Evolutionary conservation across 2,113 vertebrate species (phyloP).

Genomic region (Sphaerodactylus townsendi): DNA sequence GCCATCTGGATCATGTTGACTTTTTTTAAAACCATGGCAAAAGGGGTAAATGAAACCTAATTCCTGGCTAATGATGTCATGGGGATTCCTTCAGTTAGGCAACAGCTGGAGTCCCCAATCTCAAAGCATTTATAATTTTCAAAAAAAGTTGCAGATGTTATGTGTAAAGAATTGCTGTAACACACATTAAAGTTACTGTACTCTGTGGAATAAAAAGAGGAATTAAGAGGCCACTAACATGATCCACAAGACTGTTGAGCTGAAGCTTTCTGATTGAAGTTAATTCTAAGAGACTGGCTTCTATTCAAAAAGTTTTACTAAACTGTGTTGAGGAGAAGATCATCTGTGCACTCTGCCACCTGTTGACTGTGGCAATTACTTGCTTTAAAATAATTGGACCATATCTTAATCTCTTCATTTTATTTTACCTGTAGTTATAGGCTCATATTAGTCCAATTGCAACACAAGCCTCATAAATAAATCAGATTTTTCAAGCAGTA

Average conservation of each 20-base stretch:
- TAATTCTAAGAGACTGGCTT: neutral
- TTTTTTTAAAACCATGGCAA: conserved; percentile 54
- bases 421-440: neutral
- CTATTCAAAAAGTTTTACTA: neutral
- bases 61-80: conserved; percentile 71
- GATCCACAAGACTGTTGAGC: neutral
- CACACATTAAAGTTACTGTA: conserved; percentile 52
- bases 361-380: neutral
- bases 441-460: neutral
- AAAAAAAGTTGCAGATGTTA: conserved; percentile 56
- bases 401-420: neutral
- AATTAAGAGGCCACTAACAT: neutral
- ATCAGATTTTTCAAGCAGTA: neutral
- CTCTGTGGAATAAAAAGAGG: conserved; percentile 18
- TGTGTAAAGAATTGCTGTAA: conserved; percentile 29
- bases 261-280: neutral
- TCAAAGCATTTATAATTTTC: conserved; percentile 25
- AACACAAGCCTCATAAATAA: neutral
- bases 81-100: conserved; percentile 60
- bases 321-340: neutral
- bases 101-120: conserved; percentile 68
- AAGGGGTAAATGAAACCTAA: conserved; percentile 74
- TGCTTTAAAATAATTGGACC: neutral
- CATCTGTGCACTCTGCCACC: neutral
- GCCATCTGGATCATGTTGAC: conserved; percentile 76